These are phyloP conservation scores for Trichonephila clavata DNA, from an alignment of 1,140 invertebrate genomes.

Conservation along the genomic window DNA sequence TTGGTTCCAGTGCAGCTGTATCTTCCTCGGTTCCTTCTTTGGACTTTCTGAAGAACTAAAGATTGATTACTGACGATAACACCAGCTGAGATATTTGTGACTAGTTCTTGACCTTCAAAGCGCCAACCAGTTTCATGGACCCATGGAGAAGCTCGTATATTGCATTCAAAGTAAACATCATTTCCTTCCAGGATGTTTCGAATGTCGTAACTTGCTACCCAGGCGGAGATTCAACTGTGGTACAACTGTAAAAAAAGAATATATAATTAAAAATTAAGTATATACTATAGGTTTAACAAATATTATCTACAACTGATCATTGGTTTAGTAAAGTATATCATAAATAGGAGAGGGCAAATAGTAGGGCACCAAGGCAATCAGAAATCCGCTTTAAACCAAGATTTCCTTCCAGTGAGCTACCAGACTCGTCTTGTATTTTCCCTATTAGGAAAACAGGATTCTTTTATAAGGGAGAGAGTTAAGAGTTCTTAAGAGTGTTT, in stretches of 20 bases:
- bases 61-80: slow-evolving; percentile 92
- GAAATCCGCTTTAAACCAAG: no score
- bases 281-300: not conserved
- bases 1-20: slow-evolving; percentile 94
- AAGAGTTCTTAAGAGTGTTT: no score
- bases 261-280: not conserved
- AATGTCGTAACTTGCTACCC: slow-evolving; percentile 79
- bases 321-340: no score
- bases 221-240: slow-evolving; percentile 78
- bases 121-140: slow-evolving; percentile 90
- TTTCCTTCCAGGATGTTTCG: slow-evolving; percentile 85
- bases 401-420: no score
- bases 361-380: no score
- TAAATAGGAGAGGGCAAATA: no score
- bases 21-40: slow-evolving; percentile 79
- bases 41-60: slow-evolving; percentile 80
- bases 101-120: slow-evolving; percentile 87
- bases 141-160: slow-evolving; percentile 92
- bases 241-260: slow-evolving; percentile 75
- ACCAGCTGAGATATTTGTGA: slow-evolving; percentile 88
- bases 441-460: no score
- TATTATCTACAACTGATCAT: not conserved
- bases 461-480: no score
- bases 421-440: no score
- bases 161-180: slow-evolving; percentile 95